phyloP scores from a whole-genome alignment of 2,888 invertebrate genomes.

The Cheiracanthium punctorium region DNA sequence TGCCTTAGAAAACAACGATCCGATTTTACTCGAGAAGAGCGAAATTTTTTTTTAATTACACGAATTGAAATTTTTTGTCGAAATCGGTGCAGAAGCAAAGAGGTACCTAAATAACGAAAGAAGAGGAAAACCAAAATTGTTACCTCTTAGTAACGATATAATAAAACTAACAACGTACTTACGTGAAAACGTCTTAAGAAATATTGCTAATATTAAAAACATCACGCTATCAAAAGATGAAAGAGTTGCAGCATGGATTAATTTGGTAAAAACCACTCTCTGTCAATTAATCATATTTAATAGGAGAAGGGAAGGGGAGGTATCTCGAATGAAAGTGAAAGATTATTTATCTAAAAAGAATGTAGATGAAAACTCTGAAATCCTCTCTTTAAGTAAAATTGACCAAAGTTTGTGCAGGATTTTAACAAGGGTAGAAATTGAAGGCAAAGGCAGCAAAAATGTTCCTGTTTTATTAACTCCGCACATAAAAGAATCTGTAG shows the following conservation, averaged over 20 bases:
- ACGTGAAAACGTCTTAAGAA: too few species aligned
- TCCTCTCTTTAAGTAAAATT: neutral
- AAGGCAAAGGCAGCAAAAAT: neutral
- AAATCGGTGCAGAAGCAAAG: neutral
- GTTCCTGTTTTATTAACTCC: conserved; percentile 1
- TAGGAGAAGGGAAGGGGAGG: neutral
- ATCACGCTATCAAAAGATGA: too few species aligned
- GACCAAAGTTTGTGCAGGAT: neutral
- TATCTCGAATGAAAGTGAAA: neutral
- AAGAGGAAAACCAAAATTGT: neutral
- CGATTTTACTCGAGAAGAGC: neutral
- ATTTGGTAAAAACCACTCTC: too few species aligned
- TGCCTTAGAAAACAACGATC: neutral
- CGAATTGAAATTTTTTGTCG: neutral
- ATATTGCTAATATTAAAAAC: too few species aligned
- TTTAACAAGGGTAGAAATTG: neutral
- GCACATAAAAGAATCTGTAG: neutral
- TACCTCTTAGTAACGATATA: neutral
- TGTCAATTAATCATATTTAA: neutral
- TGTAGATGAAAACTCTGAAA: neutral
- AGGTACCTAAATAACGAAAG: neutral
- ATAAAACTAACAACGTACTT: neutral
- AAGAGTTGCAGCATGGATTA: neutral
- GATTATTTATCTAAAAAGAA: neutral
- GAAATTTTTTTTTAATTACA: too few species aligned